Conservation (phyloP, 2,797 vertebrate genomes). For the Smutsia temminckii region DNA sequence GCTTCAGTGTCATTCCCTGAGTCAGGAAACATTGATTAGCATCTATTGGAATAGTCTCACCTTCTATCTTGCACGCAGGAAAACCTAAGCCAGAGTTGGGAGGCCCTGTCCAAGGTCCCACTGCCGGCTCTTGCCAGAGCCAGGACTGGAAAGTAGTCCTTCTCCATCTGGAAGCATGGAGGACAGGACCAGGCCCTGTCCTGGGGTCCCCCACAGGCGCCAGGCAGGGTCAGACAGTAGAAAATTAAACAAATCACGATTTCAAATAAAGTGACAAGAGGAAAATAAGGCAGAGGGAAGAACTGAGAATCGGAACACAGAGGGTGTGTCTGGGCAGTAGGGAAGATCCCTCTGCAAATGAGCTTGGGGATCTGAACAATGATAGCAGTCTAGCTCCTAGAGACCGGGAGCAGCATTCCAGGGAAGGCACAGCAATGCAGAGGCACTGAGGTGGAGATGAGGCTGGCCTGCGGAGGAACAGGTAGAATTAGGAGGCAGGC, state of each 20-base stretch:
- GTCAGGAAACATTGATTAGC: accelerated
- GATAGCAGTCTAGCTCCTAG: too few species aligned
- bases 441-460: neutral
- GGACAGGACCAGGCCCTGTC: neutral
- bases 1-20: neutral
- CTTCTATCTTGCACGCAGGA: neutral
- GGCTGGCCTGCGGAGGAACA: neutral
- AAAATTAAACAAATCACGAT: accelerated
- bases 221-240: neutral
- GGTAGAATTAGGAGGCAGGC: too few species aligned
- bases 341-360: neutral
- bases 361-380: neutral
- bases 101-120: neutral
- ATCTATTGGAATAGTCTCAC: accelerated
- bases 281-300: neutral
- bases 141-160: neutral
- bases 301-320: neutral
- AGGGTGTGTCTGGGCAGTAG: neutral
- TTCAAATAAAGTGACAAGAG: neutral
- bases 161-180: too few species aligned
- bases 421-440: neutral
- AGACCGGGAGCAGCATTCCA: accelerated
- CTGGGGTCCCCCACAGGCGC: accelerated
- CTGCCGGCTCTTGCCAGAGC: neutral
- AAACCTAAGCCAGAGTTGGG: neutral